Evolutionary conservation across 2,797 vertebrate species (phyloP), one percentile per base, ranked within the genome.

Genomic region (Neomorphus geoffroyi): DNA sequence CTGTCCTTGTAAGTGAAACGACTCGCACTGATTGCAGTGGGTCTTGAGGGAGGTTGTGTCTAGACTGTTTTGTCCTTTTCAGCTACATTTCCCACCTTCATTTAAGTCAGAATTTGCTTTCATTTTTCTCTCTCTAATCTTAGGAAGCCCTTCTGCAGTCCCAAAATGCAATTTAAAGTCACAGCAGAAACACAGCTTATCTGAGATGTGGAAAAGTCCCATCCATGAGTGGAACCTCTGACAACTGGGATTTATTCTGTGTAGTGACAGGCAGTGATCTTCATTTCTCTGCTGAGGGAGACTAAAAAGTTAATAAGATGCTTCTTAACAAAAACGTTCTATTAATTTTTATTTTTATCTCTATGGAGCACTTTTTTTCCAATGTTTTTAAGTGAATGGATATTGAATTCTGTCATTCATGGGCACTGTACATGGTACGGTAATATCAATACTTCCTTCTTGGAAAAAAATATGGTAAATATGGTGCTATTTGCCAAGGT

Each of bases 1-100:
- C 43, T 88, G n/a, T 56, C 48, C 32, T 0, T 0, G 2, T 53
- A 39, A n/a, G 32, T n/a, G n/a, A 58, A 72, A 24, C 14, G 37
- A 3, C 10, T 64, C 48, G 8, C 30, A 22, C 46, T 26, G 50
- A 75, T 69, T 65, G 62, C 62, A 70, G 50, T 16, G 14, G 10
- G 13, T 61, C 77, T 65, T 33, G 69, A 86, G 28, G 58, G 72
- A 81, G 56, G 18, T 37, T 62, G 15, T 48, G 22, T 37, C 58
- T 30, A 7, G 7, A 32, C 6, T 10, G 2, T n/a, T 86, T 51
- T 70, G 58, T 60, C 61, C 37, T 71, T 74, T 65, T 56, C 13
- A 83, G 35, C 43, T 62, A 9, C 1, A 2, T 70, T 81, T 56
- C 26, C 39, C 35, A 45, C n/a, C 22, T 71, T 71, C 15, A 15